These are phyloP conservation scores for Chondrilla cf. caribensis DNA, from an alignment of 37 sponge, comb jelly and placozoan genomes.

Conservation along the genomic window DNA sequence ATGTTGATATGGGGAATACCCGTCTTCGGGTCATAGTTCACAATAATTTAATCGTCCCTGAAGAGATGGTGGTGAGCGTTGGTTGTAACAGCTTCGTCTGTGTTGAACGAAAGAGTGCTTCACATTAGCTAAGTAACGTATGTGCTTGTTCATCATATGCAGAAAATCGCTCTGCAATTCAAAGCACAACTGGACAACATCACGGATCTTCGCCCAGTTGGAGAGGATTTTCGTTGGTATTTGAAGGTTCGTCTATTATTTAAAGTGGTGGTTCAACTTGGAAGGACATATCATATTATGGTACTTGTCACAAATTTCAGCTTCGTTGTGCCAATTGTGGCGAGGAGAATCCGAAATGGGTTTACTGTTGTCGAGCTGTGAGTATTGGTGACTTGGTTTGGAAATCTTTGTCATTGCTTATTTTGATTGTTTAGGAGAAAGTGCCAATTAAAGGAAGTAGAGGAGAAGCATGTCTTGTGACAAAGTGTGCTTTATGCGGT, in stretches of 20 bases:
- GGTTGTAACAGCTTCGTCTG: no score
- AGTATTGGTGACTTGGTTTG: background rate
- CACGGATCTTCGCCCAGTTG: conserved; percentile 50
- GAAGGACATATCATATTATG: no score
- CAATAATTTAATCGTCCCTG: no score
- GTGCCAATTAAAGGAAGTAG: conserved; percentile 78
- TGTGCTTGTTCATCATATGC: no score
- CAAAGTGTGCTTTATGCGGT: conserved; percentile 92
- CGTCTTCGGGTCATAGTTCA: no score
- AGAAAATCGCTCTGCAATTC: conserved; percentile 79
- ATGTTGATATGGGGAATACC: no score
- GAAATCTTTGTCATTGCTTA: background rate
- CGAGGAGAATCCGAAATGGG: conserved; percentile 71
- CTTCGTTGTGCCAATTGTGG: conserved; percentile 84
- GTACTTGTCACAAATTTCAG: conserved; percentile 30
- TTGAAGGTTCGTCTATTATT: conserved; percentile 78
- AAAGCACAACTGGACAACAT: conserved; percentile 81
- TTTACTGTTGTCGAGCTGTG: conserved; percentile 60
- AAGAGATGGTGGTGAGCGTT: no score
- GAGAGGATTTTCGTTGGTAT: conserved; percentile 93
- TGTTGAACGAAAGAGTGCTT: no score
- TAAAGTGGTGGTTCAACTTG: no score
- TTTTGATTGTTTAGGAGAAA: conserved; percentile 49
- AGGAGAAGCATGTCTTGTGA: conserved; percentile 74
- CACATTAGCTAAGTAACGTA: no score